phyloP scores from a whole-genome alignment of 2,888 invertebrate species.

The Girardia tigrina region DNA sequence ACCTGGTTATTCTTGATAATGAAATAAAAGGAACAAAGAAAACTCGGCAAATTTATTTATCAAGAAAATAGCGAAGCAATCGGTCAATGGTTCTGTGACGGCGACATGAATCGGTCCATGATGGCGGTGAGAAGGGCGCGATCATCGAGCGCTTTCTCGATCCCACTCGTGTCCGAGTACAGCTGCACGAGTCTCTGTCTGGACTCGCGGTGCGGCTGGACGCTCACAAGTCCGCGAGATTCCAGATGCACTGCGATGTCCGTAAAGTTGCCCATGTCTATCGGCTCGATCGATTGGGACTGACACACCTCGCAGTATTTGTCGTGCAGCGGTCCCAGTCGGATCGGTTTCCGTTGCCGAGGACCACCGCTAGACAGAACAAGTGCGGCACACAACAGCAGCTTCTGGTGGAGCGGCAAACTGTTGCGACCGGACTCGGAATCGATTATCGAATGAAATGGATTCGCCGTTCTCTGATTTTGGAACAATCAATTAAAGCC shows the following conservation, averaged over 20 bases:
- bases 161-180: slow-evolving; percentile 71
- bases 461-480: too few relatives aligned
- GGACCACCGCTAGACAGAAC: not conserved
- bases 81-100: too few relatives aligned
- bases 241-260: slow-evolving; percentile 54
- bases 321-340: not conserved
- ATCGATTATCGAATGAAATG: not conserved
- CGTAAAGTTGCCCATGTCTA: not conserved
- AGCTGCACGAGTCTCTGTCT: slow-evolving; percentile 55
- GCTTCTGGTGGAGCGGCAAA: not conserved
- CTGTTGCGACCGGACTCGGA: not conserved
- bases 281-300: not conserved
- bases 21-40: too few relatives aligned
- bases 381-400: not conserved
- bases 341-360: not conserved
- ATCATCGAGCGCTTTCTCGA: slow-evolving; percentile 64
- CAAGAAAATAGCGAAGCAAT: too few relatives aligned
- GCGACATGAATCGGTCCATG: not conserved
- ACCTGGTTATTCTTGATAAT: too few relatives aligned
- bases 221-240: slow-evolving; percentile 62
- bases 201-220: slow-evolving; percentile 56
- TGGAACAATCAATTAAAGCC: too few relatives aligned
- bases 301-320: not conserved
- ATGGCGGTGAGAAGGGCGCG: slow-evolving; percentile 61
- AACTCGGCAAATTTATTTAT: too few relatives aligned